Base-by-base conservation (phyloP, 2,888 invertebrate species). In the Drosophila villosipedis region DNA sequence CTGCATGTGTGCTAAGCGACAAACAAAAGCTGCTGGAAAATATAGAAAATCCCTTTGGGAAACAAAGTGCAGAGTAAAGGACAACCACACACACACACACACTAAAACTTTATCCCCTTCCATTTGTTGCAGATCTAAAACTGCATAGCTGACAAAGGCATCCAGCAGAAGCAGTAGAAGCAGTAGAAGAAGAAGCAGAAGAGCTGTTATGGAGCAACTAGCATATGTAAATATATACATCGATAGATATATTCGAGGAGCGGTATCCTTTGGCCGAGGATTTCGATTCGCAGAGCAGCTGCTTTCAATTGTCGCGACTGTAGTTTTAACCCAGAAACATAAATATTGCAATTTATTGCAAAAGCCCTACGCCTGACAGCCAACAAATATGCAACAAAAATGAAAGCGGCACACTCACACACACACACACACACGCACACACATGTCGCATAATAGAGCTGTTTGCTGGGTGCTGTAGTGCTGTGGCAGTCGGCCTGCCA, bases 31-130 rank as follows among this genome's bases (percentile, higher is more conserved):
- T 73, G 74, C 68, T 82, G 73, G 68, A 88, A 85, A 90, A 87
- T 86, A 88, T 78, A 69, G 86, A 88, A 87, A 90, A 87, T 88
- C 86, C 90, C 82, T 87, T 88, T 87, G 85, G 85, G 67, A 78
- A 88, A 90, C 83, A 90, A 84, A 88, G 83, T 78, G 76, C 76
- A 84, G 63, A 62, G 66, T 67, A 69, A 69, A 66, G 67, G 58
- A 77, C 59, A 76, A 35, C 35, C 47, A 63, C 30, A 70, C 4
- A 67, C 54, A 71, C 22, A 41, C 28, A 25, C 35, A 52, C 22
- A 70, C 4, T 6, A 6, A 16, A 47, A 25, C 9, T 35, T 28
- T 35, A 43, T 14, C 30, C 64, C 31, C 43, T 69, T 58, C 54
- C 66, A 57, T 47, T 64, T 67, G 72, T 31, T 65, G 79, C 69